A percentile compares a stretch with the other conserved stretches of the same genome.
Conservation (phyloP, 2,797 vertebrate genomes). For the Tenualosa thibaudeaui region DNA sequence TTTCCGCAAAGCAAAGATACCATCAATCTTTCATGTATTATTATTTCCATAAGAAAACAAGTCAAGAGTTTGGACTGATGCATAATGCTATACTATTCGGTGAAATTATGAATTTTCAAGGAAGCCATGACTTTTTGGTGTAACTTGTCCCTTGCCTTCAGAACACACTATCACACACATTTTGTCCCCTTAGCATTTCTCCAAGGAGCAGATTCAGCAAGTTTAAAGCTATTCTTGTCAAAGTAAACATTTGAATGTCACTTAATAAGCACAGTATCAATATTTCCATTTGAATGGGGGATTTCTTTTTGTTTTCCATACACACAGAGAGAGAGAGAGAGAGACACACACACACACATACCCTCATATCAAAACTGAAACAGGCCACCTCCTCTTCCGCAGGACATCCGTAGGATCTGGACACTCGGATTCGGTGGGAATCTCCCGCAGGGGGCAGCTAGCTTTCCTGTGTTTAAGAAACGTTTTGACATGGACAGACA, state of each 20-base stretch:
- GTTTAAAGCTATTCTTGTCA: background rate
- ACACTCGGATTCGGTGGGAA: background rate
- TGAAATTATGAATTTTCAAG: background rate
- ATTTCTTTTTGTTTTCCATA: conserved; percentile 21
- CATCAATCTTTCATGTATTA: background rate
- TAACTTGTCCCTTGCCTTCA: background rate
- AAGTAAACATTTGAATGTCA: conserved; percentile 17
- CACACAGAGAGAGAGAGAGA: background rate
- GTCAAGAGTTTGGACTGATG: background rate
- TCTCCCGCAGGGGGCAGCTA: background rate
- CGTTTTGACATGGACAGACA: background rate
- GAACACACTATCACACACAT: background rate
- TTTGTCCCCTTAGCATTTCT: background rate
- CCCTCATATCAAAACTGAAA: conserved; percentile 21
- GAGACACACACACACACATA: background rate
- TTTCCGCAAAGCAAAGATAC: background rate
- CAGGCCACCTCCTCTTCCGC: conserved; percentile 15
- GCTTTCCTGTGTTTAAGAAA: conserved; percentile 15
- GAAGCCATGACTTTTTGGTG: background rate
- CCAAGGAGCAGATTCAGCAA: background rate
- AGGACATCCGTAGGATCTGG: conserved; percentile 23
- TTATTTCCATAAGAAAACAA: too few species aligned
- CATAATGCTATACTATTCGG: background rate
- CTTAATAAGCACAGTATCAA: background rate
- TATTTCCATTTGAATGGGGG: background rate